phyloP scores from a whole-genome alignment of 2,888 invertebrate genomes.

The Hyalella azteca region DNA sequence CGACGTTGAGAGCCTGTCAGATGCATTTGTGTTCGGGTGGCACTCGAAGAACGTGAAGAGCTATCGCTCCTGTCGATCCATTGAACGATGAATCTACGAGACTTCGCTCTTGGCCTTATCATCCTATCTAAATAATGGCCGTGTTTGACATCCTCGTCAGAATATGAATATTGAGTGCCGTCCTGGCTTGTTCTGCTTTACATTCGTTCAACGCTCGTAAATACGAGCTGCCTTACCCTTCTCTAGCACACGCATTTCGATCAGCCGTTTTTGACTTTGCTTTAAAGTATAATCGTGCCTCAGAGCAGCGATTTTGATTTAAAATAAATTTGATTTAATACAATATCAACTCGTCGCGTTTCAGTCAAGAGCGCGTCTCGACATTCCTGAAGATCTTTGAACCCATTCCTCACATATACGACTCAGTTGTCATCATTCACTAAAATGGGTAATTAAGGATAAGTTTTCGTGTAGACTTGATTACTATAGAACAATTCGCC shows the following conservation, averaged over 20 bases:
- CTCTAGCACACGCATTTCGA: too few relatives aligned
- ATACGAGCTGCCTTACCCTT: too few relatives aligned
- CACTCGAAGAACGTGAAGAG: not conserved
- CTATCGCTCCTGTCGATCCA: conserved; percentile 8
- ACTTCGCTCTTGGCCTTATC: conserved; percentile 11
- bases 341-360: too few relatives aligned
- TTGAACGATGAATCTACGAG: not conserved
- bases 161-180: conserved; percentile 10
- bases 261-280: too few relatives aligned
- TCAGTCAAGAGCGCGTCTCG: too few relatives aligned
- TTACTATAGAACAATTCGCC: not conserved
- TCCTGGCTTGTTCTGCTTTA: not conserved
- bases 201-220: too few relatives aligned
- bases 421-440: not conserved
- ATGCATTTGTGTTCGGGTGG: conserved; percentile 1
- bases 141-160: conserved; percentile 18
- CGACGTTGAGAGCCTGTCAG: conserved; percentile 21
- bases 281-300: too few relatives aligned
- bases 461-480: conserved; percentile 2
- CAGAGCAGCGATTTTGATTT: too few relatives aligned
- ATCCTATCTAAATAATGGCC: conserved; percentile 3
- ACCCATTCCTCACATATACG: too few relatives aligned
- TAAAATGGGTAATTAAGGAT: not conserved
- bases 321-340: too few relatives aligned
- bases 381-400: too few relatives aligned